Conservation (phyloP, 2,113 vertebrate species). For the Marcusenius ussheri region DNA sequence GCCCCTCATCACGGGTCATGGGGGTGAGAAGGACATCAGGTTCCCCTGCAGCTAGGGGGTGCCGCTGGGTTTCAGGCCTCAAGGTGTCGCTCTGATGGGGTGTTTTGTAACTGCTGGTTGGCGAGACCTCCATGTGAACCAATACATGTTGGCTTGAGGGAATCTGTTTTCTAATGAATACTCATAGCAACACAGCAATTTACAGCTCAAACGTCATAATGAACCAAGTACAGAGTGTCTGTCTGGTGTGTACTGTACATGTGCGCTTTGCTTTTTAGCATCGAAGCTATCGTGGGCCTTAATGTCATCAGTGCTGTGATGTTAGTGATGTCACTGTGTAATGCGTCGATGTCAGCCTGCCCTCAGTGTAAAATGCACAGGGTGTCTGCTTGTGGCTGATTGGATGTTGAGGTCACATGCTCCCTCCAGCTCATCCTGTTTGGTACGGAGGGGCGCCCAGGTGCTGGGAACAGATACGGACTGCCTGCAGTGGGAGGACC, state of each 20-base stretch:
- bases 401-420: not conserved
- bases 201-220: not conserved
- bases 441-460: conserved; percentile 53
- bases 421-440: not conserved
- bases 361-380: not conserved
- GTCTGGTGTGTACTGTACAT: not conserved
- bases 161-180: not conserved
- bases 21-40: not conserved
- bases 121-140: not conserved
- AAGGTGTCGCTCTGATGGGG: not conserved
- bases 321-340: not conserved
- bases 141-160: not conserved
- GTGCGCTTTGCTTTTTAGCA: not conserved
- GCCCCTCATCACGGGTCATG: conserved; percentile 50
- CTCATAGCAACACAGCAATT: not conserved
- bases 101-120: not conserved
- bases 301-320: not conserved
- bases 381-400: not conserved
- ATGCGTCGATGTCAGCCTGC: not conserved
- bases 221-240: not conserved
- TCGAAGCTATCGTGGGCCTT: not conserved
- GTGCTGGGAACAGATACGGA: conserved; percentile 64
- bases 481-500: conserved; percentile 41
- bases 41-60: not conserved
- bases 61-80: not conserved